These are phyloP conservation scores for Heliothis virescens DNA, from an alignment of 1,140 invertebrate genomes.

Conservation along the genomic window DNA sequence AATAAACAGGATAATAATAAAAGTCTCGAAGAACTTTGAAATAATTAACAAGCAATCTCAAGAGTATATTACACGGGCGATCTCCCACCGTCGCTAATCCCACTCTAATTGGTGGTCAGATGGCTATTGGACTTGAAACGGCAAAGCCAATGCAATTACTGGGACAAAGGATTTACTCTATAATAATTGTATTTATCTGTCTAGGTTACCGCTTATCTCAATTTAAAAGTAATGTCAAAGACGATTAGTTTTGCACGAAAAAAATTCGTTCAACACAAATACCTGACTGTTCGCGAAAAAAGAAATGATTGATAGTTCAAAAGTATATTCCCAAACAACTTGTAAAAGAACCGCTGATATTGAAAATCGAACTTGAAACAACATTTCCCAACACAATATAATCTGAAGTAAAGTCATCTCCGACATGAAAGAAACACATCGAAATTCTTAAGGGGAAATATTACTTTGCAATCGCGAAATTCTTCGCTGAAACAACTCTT, in stretches of 20 bases:
- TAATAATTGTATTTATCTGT: conserved; percentile 46
- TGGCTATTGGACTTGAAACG: conserved; percentile 81
- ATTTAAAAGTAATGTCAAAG: conserved; percentile 11
- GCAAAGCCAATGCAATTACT: conserved; percentile 75
- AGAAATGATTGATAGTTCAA: conserved; percentile 39
- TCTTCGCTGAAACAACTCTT: conserved; percentile 84
- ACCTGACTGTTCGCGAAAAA: background rate
- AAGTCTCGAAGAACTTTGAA: conserved; percentile 33
- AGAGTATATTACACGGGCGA: conserved; percentile 59
- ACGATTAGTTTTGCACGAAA: background rate
- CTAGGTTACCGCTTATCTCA: background rate
- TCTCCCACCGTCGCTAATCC: conserved; percentile 72
- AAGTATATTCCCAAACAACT: conserved; percentile 35
- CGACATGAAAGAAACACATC: conserved; percentile 83
- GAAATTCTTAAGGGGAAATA: conserved; percentile 84
- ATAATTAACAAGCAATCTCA: conserved; percentile 70
- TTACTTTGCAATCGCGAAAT: conserved; percentile 85
- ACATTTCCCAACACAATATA: conserved; percentile 75
- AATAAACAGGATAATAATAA: background rate
- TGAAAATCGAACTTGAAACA: conserved; percentile 66
- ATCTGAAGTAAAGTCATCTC: conserved; percentile 79
- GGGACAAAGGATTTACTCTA: conserved; percentile 64
- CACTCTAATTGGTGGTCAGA: conserved; percentile 78
- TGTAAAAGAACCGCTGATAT: conserved; percentile 57
- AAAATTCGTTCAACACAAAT: background rate